Base-by-base conservation (phyloP, 2,113 vertebrate genomes). In the Rhizomys pruinosus region DNA sequence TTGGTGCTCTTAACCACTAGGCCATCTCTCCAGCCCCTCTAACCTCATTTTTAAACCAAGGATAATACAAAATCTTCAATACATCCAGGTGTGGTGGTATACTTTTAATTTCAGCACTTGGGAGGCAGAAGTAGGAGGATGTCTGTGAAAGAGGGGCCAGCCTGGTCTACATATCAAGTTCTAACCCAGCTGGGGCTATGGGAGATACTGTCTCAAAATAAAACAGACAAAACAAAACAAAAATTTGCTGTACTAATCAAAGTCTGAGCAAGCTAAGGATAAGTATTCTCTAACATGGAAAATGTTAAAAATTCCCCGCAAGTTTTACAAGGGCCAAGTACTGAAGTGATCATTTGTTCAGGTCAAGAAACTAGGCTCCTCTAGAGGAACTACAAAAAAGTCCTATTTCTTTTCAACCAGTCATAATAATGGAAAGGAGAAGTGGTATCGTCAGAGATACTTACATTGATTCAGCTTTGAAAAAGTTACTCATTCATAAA, bases 331-430 rank as follows among this genome's bases (percentile, higher is more conserved):
- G 39, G 42, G 52, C 57, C 16, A 77, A 71, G 19, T 5, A 69
- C 42, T 22, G 37, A 78, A 82, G 81, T 74, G 23, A 32, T 47
- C 47, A 89, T 80, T 47, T 82, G 37, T 52, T 10, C n/a, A 85
- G 29, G 78, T 81, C 39, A 88, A 69, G 61, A 68, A 93, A 16
- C 29, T 59, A 80, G 13, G 12, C 5, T 61, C 85, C 9, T 89
- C 27, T 52, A 69, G 61, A 15, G 23, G 66, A 89, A 80, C 55
- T 52, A 61, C 0, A 91, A 84, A 59, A 55, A 79, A 69, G 80
- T 76, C 7, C 12, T 37, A 79, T 88, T 69, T 94, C 32, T 85
- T 93, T 37, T 89, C 55, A 89, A 55, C 57, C 37, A 95, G 32
- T 3, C 89, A 5, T 63, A 72, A 79, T 9, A 87, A 39, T 3